Conservation (phyloP, 2,113 vertebrate species). For the Petrocephalus microphthalmus region DNA sequence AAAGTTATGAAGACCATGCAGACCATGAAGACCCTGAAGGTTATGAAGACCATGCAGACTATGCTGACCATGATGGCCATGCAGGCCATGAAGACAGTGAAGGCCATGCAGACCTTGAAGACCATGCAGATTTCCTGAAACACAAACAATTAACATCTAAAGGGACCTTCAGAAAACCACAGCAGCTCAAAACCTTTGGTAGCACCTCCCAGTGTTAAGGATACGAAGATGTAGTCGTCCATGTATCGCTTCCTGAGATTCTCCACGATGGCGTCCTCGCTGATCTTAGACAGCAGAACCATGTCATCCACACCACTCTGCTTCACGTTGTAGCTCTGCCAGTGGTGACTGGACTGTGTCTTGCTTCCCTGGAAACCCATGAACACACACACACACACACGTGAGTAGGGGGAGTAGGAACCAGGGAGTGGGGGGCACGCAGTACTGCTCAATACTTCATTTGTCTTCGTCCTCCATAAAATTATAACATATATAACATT, state of each 20-base stretch:
- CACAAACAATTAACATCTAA: not conserved
- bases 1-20: not conserved
- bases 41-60: not conserved
- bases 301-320: constrained; percentile 49
- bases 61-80: not conserved
- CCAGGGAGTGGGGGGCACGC: not conserved
- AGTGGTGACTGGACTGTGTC: constrained; percentile 31
- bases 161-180: not conserved
- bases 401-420: not conserved
- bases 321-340: constrained; percentile 48
- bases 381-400: not conserved
- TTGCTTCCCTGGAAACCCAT: constrained; percentile 41
- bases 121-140: not conserved
- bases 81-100: not conserved
- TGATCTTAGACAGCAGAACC: constrained; percentile 46
- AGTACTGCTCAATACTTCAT: not conserved
- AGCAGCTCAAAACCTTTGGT: not conserved
- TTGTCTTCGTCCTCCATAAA: not conserved
- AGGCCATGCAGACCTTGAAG: not conserved
- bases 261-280: constrained; percentile 47
- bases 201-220: not conserved
- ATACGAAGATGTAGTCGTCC: constrained; percentile 21
- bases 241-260: constrained; percentile 37
- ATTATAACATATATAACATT: not conserved
- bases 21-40: not conserved